A percentile compares a stretch with the other conserved stretches of the same genome.
Evolutionary conservation across 2,797 vertebrate species (phyloP).

Genomic region (Hippopotamyrus pictus): DNA sequence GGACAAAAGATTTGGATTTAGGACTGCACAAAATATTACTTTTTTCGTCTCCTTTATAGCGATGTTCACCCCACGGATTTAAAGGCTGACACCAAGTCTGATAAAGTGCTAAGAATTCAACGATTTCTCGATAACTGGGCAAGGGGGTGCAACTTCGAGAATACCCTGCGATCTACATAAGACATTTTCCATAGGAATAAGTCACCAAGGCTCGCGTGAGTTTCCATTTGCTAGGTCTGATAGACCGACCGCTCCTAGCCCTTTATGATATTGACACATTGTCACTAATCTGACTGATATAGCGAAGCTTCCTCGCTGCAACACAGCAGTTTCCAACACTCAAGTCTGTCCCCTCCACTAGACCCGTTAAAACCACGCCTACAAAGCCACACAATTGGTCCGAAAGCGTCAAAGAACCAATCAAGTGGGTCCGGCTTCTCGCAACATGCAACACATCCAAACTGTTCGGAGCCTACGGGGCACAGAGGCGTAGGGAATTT

Average conservation of each 20-base stretch:
- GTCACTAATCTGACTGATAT: conserved; percentile 72
- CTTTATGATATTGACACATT: conserved; percentile 88
- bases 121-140: conserved; percentile 1
- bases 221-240: conserved; percentile 54
- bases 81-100: neutral
- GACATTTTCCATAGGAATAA: conserved; percentile 42
- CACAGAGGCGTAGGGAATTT: conserved; percentile 88
- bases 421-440: conserved; percentile 84
- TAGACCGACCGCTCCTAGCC: conserved; percentile 54
- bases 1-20: neutral
- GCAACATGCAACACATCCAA: conserved; percentile 85
- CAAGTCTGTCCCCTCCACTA: conserved; percentile 96
- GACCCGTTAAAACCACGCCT: conserved; percentile 99
- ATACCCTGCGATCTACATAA: conserved; percentile 23
- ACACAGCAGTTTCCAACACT: conserved; percentile 91
- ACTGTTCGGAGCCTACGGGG: conserved; percentile 80
- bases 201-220: conserved; percentile 50
- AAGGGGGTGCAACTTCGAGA: conserved; percentile 11
- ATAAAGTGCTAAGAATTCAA: neutral
- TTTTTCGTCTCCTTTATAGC: neutral
- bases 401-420: conserved; percentile 99
- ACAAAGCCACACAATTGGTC: conserved; percentile 97
- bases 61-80: neutral
- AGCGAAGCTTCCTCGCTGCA: conserved; percentile 75
- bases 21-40: neutral